phyloP scores from a whole-genome alignment of 2,888 invertebrate species.

The Apodemia duryi region DNA sequence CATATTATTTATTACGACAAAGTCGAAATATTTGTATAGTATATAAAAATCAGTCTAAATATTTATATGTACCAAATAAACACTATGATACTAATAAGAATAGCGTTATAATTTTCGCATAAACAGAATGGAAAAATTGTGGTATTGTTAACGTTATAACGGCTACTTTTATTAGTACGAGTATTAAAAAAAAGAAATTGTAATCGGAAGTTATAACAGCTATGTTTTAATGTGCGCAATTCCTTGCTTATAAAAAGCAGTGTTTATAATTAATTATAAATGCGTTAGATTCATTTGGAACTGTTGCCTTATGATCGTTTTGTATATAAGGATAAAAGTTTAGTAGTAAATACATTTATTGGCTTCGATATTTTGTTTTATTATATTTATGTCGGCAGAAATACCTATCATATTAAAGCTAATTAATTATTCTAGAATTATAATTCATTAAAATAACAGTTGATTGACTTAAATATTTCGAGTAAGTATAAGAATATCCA shows the following conservation, averaged over 20 bases:
- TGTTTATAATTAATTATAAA: conserved; percentile 24
- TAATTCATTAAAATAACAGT: too few species aligned
- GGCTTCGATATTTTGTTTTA: conserved; percentile 60
- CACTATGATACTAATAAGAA: neutral
- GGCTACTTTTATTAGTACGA: neutral
- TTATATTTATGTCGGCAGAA: conserved; percentile 32
- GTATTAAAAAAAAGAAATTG: conserved; percentile 13
- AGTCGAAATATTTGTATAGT: conserved; percentile 13
- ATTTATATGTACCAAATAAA: neutral
- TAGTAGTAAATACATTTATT: conserved; percentile 74
- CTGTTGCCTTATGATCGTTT: conserved; percentile 77
- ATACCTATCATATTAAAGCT: too few species aligned
- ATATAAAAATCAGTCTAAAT: conserved; percentile 2
- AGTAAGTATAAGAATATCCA: too few species aligned
- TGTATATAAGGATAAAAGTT: conserved; percentile 72
- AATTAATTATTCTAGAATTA: too few species aligned
- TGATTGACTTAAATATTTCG: too few species aligned
- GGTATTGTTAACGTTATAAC: neutral
- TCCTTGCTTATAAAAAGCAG: conserved; percentile 10
- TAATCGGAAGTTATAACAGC: conserved; percentile 1
- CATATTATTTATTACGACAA: conserved; percentile 8
- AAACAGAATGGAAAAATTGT: neutral
- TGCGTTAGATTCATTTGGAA: conserved; percentile 62
- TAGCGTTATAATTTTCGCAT: neutral
- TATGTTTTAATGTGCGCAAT: conserved; percentile 18